These are phyloP conservation scores for Varecia variegata DNA, from an alignment of 2,797 vertebrate genomes.

Conservation along the genomic window DNA sequence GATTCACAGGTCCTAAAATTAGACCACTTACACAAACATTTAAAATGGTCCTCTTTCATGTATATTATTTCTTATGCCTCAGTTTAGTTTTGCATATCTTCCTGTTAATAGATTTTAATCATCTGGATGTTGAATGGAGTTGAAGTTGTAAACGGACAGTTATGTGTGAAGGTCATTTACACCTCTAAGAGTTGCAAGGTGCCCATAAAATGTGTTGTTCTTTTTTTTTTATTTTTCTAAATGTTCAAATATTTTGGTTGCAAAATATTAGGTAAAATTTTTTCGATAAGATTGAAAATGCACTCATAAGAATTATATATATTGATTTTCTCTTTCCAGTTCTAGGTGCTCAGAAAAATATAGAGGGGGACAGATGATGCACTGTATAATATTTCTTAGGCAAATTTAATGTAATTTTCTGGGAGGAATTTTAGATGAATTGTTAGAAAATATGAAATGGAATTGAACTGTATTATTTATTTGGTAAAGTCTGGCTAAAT, in stretches of 20 bases:
- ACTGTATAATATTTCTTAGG: background rate
- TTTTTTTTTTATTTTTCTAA: background rate
- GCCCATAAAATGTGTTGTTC: background rate
- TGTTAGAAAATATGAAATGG: background rate
- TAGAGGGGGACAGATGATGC: background rate
- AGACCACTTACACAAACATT: background rate
- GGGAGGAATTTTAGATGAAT: background rate
- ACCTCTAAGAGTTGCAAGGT: background rate
- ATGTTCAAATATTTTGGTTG: background rate
- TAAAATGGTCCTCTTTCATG: background rate
- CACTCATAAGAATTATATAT: background rate
- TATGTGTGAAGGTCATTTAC: background rate
- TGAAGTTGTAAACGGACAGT: background rate
- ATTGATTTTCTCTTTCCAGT: slow-evolving; percentile 2
- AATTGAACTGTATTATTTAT: background rate
- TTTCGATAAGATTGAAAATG: background rate
- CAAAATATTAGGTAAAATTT: background rate
- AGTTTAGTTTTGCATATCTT: background rate
- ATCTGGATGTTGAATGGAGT: background rate
- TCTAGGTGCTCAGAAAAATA: background rate
- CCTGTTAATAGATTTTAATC: background rate
- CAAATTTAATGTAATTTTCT: background rate
- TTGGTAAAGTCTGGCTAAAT: background rate
- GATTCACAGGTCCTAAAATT: background rate
- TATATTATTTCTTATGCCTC: background rate